These are phyloP conservation scores for Cygnus buccinator DNA, from an alignment of 2,113 vertebrate species.

Conservation along the genomic window DNA sequence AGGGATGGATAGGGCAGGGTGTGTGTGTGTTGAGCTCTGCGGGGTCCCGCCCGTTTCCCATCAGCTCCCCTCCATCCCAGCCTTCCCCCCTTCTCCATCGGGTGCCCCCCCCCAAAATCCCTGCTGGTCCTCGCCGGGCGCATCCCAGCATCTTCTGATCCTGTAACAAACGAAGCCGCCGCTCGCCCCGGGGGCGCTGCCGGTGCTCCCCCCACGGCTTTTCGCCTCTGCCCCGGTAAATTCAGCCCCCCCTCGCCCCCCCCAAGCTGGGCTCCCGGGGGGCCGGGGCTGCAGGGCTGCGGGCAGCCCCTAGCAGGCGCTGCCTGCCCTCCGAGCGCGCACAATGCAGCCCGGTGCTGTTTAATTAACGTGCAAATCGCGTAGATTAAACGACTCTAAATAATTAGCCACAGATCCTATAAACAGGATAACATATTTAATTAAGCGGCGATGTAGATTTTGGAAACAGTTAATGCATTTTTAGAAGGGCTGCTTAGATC, in stretches of 20 bases:
- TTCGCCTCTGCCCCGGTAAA: neutral
- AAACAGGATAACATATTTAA: constrained; percentile 95
- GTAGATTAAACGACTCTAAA: constrained; percentile 96
- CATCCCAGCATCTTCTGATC: neutral
- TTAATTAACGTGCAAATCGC: constrained; percentile 98
- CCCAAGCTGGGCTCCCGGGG: neutral
- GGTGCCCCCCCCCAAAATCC: neutral
- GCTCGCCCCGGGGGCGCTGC: neutral
- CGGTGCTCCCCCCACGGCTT: neutral
- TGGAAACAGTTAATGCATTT: constrained; percentile 84
- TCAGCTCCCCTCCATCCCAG: neutral
- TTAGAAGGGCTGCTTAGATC: constrained; percentile 75
- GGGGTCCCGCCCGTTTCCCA: neutral
- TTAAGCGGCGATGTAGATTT: constrained; percentile 86
- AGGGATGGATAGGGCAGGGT: neutral
- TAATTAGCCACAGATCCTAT: constrained; percentile 93
- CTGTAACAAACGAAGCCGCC: neutral
- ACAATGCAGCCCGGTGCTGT: constrained; percentile 79
- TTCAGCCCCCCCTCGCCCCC: neutral
- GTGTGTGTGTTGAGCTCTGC: neutral
- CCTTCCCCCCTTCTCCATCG: too few species aligned
- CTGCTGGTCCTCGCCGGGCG: neutral
- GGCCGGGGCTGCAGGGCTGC: neutral
- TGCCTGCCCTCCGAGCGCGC: constrained; percentile 70
- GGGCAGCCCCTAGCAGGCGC: constrained; percentile 81